A percentile compares a stretch with the other conserved stretches of the same genome.
Evolutionary conservation across 2,113 vertebrate genomes (phyloP).

Genomic region (Ibidorhyncha struthersii): DNA sequence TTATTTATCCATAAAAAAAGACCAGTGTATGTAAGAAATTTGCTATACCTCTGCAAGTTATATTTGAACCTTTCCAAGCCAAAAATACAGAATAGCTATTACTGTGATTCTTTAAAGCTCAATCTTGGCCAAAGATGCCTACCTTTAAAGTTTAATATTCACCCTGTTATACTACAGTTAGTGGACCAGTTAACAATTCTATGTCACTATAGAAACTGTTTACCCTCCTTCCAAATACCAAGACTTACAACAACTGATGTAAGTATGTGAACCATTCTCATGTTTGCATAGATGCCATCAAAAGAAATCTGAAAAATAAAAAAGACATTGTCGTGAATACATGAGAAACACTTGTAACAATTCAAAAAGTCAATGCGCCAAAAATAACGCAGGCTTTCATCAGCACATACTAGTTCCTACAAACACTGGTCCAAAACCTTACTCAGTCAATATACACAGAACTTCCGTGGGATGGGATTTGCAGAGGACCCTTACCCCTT

Average conservation of each 20-base stretch:
- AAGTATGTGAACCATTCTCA: constrained; percentile 99
- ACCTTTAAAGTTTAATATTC: not conserved
- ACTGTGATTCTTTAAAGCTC: not conserved
- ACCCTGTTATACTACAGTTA: not conserved
- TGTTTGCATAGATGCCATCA: constrained; percentile 98
- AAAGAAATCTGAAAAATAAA: constrained; percentile 88
- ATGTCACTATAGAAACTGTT: not conserved
- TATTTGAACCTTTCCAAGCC: not conserved
- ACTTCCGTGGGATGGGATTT: not conserved
- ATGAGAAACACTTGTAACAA: not conserved
- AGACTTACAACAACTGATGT: constrained; percentile 98
- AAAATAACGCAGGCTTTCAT: not conserved
- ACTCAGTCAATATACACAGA: not conserved
- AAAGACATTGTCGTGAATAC: not conserved
- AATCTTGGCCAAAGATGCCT: not conserved
- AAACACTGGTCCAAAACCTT: not conserved
- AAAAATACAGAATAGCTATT: not conserved
- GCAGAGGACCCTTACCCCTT: not conserved
- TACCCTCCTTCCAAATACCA: not conserved
- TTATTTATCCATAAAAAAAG: not conserved
- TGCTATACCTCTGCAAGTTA: not conserved
- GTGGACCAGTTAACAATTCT: not conserved
- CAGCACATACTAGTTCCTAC: not conserved
- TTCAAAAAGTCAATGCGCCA: not conserved
- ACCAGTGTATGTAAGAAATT: not conserved